Evolutionary conservation across 2,888 invertebrate genomes (phyloP).

Genomic region (Aelia acuminata): DNA sequence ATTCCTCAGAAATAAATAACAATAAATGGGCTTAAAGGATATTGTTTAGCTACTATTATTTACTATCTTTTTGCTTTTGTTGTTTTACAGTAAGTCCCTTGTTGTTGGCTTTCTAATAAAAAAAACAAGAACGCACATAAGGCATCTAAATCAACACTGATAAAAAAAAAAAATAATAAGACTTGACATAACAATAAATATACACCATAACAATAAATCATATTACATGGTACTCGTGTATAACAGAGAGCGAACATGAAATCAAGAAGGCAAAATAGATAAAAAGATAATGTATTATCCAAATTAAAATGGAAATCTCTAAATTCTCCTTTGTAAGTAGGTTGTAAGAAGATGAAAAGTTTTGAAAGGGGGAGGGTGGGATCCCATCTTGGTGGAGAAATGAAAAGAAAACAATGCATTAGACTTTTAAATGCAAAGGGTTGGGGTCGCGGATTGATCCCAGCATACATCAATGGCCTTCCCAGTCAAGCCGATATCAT

Average conservation of each 20-base stretch:
- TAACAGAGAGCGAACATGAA: neutral
- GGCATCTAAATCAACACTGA: too few species aligned
- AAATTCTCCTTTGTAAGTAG: constrained; percentile 1
- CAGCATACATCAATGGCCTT: neutral
- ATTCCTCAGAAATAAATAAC: too few species aligned
- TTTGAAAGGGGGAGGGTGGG: neutral
- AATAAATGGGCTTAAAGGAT: too few species aligned
- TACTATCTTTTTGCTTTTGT: too few species aligned
- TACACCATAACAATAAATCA: neutral
- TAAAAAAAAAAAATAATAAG: neutral
- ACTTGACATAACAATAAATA: neutral
- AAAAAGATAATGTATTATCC: neutral
- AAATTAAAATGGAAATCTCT: constrained; percentile 24
- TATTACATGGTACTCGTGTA: neutral
- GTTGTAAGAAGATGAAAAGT: constrained; percentile 45
- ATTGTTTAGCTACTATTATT: too few species aligned
- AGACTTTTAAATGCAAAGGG: constrained; percentile 43
- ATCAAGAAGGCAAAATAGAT: neutral
- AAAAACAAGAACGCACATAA: too few species aligned
- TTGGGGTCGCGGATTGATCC: neutral
- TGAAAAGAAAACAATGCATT: constrained; percentile 48
- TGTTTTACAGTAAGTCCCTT: too few species aligned
- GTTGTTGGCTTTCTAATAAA: too few species aligned
- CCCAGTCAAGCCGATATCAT: neutral
- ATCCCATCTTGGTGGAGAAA: constrained; percentile 19